Percentiles rank a stretch among this genome's conserved stretches.
phyloP scores from a whole-genome alignment of 2,797 vertebrate species.

The Mus minutoides region DNA sequence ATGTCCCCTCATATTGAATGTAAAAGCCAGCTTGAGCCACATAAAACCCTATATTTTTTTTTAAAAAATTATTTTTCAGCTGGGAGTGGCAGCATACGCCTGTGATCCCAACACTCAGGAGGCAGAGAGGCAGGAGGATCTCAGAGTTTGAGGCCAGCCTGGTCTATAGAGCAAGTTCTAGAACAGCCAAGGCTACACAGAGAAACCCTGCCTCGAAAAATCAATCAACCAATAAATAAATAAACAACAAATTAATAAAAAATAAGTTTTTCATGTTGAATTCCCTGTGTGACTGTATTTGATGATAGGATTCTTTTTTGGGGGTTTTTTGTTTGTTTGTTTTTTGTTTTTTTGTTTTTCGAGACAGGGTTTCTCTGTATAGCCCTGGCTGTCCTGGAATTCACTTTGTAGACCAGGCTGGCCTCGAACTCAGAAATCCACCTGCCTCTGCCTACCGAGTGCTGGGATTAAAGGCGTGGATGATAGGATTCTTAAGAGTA shows the following conservation, averaged over 20 bases:
- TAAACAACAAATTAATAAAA: background rate
- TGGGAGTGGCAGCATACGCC: background rate
- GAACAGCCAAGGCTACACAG: background rate
- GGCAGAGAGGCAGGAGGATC: background rate
- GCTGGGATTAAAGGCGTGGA: too few species aligned
- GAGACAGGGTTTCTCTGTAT: too few species aligned
- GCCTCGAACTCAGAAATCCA: too few species aligned
- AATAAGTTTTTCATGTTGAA: background rate
- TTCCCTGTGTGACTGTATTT: background rate
- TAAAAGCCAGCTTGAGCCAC: background rate
- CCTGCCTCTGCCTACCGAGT: too few species aligned
- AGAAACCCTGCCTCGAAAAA: background rate
- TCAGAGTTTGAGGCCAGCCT: background rate
- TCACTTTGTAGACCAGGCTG: too few species aligned
- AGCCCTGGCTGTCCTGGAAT: too few species aligned
- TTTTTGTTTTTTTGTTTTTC: too few species aligned
- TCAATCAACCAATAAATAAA: background rate
- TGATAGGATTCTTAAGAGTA: background rate
- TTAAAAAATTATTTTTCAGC: background rate
- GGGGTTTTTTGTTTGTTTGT: too few species aligned
- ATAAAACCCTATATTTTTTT: background rate
- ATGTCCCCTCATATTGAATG: background rate
- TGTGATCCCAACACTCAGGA: background rate
- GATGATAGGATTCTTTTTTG: background rate
- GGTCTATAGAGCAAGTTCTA: background rate